phyloP scores from a whole-genome alignment of 2,113 vertebrate species.

The Strigops habroptila region DNA sequence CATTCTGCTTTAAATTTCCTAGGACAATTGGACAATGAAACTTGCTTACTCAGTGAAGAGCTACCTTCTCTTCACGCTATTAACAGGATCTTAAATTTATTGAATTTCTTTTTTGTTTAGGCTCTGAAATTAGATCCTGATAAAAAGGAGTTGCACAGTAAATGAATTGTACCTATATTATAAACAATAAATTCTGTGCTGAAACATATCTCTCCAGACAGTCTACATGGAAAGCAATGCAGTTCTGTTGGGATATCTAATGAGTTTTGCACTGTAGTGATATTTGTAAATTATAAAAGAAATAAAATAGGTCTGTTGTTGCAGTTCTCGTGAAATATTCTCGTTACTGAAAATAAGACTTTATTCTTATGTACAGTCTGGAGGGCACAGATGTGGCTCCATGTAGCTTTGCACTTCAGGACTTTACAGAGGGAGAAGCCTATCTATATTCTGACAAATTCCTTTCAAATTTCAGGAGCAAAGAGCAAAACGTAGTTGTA shows the following conservation, averaged over 20 bases:
- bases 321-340: neutral
- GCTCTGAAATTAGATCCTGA: constrained; percentile 22
- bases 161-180: neutral
- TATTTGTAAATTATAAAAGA: neutral
- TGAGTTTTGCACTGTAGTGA: neutral
- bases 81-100: constrained; percentile 22
- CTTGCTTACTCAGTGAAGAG: constrained; percentile 37
- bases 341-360: neutral
- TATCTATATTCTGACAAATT: neutral
- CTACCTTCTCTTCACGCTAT: constrained; percentile 48
- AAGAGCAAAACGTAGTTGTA: neutral
- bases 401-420: neutral
- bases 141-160: neutral
- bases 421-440: neutral
- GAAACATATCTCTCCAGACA: constrained; percentile 1
- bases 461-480: neutral
- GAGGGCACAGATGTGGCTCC: neutral
- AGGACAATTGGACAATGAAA: constrained; percentile 66
- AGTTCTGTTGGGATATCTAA: neutral
- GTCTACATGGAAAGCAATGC: neutral
- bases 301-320: neutral
- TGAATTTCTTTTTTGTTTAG: neutral
- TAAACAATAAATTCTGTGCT: constrained; percentile 13
- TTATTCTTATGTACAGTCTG: neutral
- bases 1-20: constrained; percentile 67